Evolutionary conservation across 1,140 invertebrate species (phyloP).

Genomic region (Heliconius congener): DNA sequence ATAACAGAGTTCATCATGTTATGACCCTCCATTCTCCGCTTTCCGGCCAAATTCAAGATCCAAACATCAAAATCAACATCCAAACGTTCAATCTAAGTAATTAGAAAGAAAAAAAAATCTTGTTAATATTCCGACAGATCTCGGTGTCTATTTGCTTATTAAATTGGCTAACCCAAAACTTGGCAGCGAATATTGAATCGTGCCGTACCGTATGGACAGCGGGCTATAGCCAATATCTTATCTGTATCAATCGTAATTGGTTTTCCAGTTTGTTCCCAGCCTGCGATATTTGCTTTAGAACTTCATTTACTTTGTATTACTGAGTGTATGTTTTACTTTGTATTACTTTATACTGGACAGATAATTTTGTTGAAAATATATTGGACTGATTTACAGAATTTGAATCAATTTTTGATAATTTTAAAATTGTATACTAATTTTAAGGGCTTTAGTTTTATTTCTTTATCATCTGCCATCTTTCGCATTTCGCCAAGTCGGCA

Average conservation of each 20-base stretch:
- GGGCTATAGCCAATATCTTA: conserved; percentile 32
- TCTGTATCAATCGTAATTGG: conserved; percentile 42
- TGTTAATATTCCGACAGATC: background rate
- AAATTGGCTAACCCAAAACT: conserved; percentile 30
- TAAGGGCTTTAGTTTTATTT: no score
- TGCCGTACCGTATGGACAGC: conserved; percentile 27
- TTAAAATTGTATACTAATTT: background rate
- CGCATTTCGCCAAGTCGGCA: no score
- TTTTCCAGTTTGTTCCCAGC: conserved; percentile 28
- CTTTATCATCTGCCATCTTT: no score
- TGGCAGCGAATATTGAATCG: conserved; percentile 20
- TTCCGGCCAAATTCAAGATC: background rate
- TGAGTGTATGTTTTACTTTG: background rate
- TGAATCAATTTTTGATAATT: no score
- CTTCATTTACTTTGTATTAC: conserved; percentile 15
- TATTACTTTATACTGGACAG: background rate
- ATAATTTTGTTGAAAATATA: background rate
- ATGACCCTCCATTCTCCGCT: no score
- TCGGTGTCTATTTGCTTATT: conserved; percentile 20
- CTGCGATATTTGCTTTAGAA: conserved; percentile 26
- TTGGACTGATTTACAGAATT: background rate
- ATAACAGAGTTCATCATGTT: no score
- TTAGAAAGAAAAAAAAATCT: background rate
- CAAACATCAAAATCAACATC: background rate
- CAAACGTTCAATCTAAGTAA: background rate